phyloP scores from a whole-genome alignment of 2,113 vertebrate species.

The Monopterus albus region DNA sequence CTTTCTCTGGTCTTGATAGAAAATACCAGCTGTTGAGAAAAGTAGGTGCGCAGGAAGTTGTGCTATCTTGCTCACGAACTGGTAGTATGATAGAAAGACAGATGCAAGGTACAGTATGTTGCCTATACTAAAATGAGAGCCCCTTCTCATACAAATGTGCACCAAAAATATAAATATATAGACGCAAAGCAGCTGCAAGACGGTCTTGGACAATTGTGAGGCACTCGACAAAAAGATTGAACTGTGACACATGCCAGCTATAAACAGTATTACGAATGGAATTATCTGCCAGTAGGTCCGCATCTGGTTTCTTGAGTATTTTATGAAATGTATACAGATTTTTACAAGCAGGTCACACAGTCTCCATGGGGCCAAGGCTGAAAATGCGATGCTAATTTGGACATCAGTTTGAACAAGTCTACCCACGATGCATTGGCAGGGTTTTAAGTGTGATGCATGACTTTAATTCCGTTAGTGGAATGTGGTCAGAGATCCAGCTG shows the following conservation, averaged over 20 bases:
- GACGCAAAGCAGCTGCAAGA: conserved; percentile 18
- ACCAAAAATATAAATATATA: conserved; percentile 46
- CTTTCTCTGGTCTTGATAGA: conserved; percentile 58
- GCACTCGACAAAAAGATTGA: conserved; percentile 28
- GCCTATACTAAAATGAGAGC: conserved; percentile 29
- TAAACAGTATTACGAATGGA: neutral
- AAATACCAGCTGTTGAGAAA: conserved; percentile 51
- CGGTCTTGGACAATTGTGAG: conserved; percentile 40
- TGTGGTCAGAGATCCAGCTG: conserved; percentile 70
- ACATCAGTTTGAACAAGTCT: conserved; percentile 78
- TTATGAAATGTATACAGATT: conserved; percentile 55
- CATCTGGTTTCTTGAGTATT: conserved; percentile 34
- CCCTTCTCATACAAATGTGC: conserved; percentile 33
- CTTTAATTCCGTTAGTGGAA: conserved; percentile 82
- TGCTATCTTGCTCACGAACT: conserved; percentile 27
- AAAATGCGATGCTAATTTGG: conserved; percentile 76
- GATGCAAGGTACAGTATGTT: conserved; percentile 19
- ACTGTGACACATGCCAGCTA: neutral
- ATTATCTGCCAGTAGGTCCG: conserved; percentile 8
- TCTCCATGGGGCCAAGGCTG: conserved; percentile 30
- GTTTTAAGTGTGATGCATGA: conserved; percentile 83
- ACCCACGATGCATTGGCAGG: conserved; percentile 79
- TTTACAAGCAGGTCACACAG: conserved; percentile 58
- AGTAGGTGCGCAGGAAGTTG: conserved; percentile 16
- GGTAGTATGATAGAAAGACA: conserved; percentile 34